A percentile compares a stretch with the other conserved stretches of the same genome.
phyloP scores from a whole-genome alignment of 1,140 invertebrate genomes.

The Drosophila insularis region DNA sequence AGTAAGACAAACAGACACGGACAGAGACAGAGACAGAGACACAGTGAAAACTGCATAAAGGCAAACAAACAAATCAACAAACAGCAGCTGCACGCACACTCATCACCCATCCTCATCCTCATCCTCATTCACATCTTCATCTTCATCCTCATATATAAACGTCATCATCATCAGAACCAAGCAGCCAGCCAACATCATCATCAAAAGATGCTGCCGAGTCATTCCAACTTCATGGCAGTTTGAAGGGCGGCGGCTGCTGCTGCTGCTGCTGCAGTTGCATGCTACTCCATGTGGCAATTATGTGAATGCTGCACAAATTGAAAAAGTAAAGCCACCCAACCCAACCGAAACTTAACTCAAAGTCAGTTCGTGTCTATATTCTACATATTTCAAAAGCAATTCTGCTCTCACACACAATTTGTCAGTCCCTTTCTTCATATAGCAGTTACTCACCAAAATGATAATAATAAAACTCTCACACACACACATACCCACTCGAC shows the following conservation, averaged over 20 bases:
- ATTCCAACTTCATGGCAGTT: conserved; percentile 38
- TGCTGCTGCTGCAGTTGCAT: conserved; percentile 16
- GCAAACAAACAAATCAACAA: conserved; percentile 54
- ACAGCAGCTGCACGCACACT: conserved; percentile 62
- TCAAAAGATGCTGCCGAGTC: conserved; percentile 58
- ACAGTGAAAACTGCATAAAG: conserved; percentile 18
- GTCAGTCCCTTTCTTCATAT: conserved; percentile 42
- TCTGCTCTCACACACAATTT: conserved; percentile 49
- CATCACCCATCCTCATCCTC: not conserved
- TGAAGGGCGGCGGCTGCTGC: conserved; percentile 33
- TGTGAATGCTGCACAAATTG: conserved; percentile 67
- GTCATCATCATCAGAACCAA: not conserved
- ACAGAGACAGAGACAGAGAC: conserved; percentile 25
- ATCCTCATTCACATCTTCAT: not conserved
- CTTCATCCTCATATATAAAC: not conserved
- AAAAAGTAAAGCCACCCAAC: conserved; percentile 60
- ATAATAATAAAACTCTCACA: conserved; percentile 55
- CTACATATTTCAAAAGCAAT: conserved; percentile 22
- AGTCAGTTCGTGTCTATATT: conserved; percentile 18
- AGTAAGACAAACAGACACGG: conserved; percentile 25
- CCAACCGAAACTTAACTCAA: conserved; percentile 37
- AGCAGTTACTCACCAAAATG: conserved; percentile 45
- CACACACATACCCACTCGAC: conserved; percentile 5
- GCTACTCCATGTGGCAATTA: conserved; percentile 62
- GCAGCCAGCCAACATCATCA: not conserved